Evolutionary conservation across 2,113 vertebrate species (phyloP).

Genomic region (Tupaia tana): DNA sequence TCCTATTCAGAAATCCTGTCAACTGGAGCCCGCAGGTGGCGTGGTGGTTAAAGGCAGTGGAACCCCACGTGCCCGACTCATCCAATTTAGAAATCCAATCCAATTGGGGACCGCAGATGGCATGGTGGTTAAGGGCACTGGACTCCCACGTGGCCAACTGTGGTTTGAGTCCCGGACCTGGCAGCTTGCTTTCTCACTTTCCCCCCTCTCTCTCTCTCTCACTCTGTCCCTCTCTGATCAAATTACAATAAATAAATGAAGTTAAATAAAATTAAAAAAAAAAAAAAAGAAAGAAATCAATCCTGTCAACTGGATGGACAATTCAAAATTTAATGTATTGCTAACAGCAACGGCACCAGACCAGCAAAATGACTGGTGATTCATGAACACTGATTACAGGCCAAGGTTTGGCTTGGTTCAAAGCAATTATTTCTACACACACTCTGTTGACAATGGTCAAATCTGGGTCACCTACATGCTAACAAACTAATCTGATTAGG

Average conservation of each 20-base stretch:
- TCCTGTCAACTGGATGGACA: neutral
- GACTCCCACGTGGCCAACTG: too few species aligned
- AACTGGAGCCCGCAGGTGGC: neutral
- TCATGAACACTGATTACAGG: neutral
- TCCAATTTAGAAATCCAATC: too few species aligned
- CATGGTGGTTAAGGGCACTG: too few species aligned
- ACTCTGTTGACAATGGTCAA: neutral
- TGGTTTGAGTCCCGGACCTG: too few species aligned
- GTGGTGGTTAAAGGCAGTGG: too few species aligned
- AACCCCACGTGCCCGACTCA: too few species aligned
- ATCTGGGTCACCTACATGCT: neutral
- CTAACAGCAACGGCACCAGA: neutral
- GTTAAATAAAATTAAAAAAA: too few species aligned
- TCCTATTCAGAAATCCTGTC: neutral
- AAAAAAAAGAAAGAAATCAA: neutral
- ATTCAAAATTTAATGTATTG: neutral
- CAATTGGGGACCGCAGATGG: too few species aligned
- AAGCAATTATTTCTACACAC: neutral
- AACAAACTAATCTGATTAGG: conserved; percentile 45
- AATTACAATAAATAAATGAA: too few species aligned
- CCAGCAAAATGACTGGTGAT: neutral
- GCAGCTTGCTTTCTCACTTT: too few species aligned
- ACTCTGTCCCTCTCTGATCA: too few species aligned
- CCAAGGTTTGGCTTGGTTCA: neutral
- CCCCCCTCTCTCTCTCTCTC: too few species aligned